phyloP scores from a whole-genome alignment of 2,797 vertebrate species.

The Danionella dracula region DNA sequence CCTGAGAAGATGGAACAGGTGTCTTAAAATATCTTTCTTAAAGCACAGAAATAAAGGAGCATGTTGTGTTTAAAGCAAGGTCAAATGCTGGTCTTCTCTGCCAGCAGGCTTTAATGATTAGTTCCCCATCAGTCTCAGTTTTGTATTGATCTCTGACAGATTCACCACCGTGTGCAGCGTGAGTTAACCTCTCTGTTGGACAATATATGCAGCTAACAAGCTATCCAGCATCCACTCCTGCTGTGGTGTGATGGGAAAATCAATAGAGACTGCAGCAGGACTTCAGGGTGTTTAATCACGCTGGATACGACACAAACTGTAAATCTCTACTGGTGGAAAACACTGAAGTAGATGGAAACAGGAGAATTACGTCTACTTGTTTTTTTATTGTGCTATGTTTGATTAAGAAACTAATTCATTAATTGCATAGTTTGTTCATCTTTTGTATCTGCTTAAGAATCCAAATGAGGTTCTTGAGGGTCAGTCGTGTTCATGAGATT shows the following conservation, averaged over 20 bases:
- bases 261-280: constrained; percentile 19
- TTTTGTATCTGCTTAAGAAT: no score
- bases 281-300: constrained; percentile 19
- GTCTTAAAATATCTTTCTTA: background rate
- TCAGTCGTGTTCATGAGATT: no score
- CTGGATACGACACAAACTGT: background rate
- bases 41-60: background rate
- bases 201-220: constrained; percentile 9
- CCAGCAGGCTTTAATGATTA: constrained; percentile 1
- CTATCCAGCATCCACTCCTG: constrained; percentile 10
- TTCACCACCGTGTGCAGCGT: constrained; percentile 21
- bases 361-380: no score
- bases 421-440: no score
- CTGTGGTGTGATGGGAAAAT: constrained; percentile 33
- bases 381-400: no score
- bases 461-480: no score
- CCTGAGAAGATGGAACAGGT: constrained; percentile 41
- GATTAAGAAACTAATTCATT: no score
- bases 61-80: background rate
- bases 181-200: constrained; percentile 28
- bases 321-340: constrained; percentile 2
- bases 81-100: constrained; percentile 15
- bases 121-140: constrained; percentile 13
- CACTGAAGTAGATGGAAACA: background rate
- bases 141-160: constrained; percentile 34